phyloP scores from a whole-genome alignment of 1,140 invertebrate species.

The Laupala kohalensis region DNA sequence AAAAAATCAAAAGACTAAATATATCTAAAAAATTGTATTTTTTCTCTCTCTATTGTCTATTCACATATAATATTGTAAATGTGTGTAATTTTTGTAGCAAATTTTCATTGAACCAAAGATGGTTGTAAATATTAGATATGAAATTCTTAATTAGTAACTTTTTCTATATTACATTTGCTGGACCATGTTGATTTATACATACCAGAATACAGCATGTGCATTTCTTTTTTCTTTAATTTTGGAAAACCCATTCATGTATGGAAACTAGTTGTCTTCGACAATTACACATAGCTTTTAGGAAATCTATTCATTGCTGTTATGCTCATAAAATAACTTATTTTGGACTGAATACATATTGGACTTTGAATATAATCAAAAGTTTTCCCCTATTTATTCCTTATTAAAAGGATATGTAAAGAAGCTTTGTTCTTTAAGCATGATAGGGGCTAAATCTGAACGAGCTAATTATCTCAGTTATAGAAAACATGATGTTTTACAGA shows the following conservation, averaged over 20 bases:
- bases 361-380: background rate
- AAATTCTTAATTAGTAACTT: background rate
- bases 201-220: background rate
- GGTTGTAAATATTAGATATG: conserved; percentile 1
- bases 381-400: background rate
- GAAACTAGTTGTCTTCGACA: background rate
- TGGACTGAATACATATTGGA: background rate
- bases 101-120: conserved; percentile 6
- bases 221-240: background rate
- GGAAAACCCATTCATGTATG: background rate
- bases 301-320: background rate
- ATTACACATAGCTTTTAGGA: background rate
- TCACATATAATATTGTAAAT: background rate
- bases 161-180: background rate
- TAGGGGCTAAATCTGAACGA: background rate
- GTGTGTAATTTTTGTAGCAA: conserved; percentile 8
- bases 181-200: background rate
- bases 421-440: background rate
- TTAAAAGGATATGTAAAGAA: background rate
- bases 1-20: background rate
- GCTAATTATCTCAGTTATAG: background rate
- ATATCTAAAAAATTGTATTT: conserved; percentile 7
- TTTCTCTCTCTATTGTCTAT: conserved; percentile 1
- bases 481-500: background rate
- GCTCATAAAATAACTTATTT: background rate